Percentiles rank a stretch among this genome's conserved stretches.
Evolutionary conservation across 2,888 invertebrate genomes (phyloP).

Genomic region (Opisthograptis luteolata): DNA sequence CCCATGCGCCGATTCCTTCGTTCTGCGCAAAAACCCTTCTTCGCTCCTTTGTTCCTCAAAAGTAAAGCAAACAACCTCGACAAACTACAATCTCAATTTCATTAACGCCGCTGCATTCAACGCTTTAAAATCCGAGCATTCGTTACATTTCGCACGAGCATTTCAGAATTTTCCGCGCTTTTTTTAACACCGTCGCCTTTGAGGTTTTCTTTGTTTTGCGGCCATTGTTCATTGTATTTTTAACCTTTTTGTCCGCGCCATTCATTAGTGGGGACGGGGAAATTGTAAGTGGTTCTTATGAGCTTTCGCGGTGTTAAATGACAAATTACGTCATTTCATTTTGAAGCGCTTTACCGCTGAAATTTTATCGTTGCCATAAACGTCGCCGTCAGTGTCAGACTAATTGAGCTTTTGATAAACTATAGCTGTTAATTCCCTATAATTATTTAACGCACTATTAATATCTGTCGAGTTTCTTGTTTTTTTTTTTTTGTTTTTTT

Average conservation of each 20-base stretch:
- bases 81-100: background rate
- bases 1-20: too few relatives aligned
- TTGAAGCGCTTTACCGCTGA: slow-evolving; percentile 4
- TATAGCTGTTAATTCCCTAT: too few relatives aligned
- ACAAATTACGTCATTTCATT: slow-evolving; percentile 26
- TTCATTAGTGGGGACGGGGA: slow-evolving; percentile 41
- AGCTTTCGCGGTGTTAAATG: slow-evolving; percentile 30
- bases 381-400: background rate
- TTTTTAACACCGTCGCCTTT: slow-evolving; percentile 36
- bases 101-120: background rate
- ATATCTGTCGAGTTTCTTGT: too few relatives aligned
- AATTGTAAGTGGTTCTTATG: slow-evolving; percentile 38
- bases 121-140: background rate
- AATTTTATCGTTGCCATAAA: background rate
- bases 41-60: too few relatives aligned
- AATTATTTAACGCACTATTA: too few relatives aligned
- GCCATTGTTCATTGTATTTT: slow-evolving; percentile 48
- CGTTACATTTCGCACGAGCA: slow-evolving; percentile 7
- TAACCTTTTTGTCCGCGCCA: slow-evolving; percentile 44
- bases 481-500: too few relatives aligned
- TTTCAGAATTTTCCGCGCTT: slow-evolving; percentile 15
- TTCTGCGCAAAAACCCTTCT: too few relatives aligned
- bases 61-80: too few relatives aligned
- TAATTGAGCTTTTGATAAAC: too few relatives aligned
- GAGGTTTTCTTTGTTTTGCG: slow-evolving; percentile 43